Evolutionary conservation across 1,140 invertebrate species (phyloP).

Genomic region (Plectrocnemia conspersa): DNA sequence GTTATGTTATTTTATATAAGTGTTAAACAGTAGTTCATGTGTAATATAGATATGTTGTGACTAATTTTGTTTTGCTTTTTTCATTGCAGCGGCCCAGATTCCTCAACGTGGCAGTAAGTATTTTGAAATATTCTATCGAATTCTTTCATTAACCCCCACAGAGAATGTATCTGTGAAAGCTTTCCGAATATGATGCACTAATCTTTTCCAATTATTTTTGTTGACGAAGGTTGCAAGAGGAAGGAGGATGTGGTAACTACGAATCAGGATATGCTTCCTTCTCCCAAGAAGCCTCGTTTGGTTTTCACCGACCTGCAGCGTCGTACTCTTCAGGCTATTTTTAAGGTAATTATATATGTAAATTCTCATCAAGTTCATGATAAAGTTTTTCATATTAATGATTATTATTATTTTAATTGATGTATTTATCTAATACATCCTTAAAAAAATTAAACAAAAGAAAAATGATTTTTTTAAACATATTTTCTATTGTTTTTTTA

Average conservation of each 20-base stretch:
- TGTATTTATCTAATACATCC: no score
- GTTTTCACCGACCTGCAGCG: conserved; percentile 99
- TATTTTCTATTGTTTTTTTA: no score
- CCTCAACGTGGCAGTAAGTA: conserved; percentile 82
- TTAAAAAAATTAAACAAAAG: no score
- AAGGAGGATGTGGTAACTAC: conserved; percentile 86
- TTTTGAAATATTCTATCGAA: conserved; percentile 14
- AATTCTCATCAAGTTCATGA: no score
- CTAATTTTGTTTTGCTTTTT: conserved; percentile 40
- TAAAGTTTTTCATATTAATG: no score
- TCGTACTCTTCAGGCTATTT: conserved; percentile 98
- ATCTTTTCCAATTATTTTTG: conserved; percentile 20
- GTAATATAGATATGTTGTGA: background rate
- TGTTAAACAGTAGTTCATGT: background rate
- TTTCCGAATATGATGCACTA: background rate
- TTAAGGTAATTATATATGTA: conserved; percentile 71
- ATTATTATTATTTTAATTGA: no score
- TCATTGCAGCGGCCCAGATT: conserved; percentile 81
- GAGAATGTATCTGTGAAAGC: background rate
- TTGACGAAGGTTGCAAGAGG: conserved; percentile 83
- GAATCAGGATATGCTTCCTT: conserved; percentile 71
- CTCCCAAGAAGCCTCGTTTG: conserved; percentile 97
- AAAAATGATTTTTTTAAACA: no score
- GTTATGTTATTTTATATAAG: conserved; percentile 13
- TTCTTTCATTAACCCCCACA: no score